phyloP scores from a whole-genome alignment of 2,797 vertebrate species.

The Hippoglossus hippoglossus region DNA sequence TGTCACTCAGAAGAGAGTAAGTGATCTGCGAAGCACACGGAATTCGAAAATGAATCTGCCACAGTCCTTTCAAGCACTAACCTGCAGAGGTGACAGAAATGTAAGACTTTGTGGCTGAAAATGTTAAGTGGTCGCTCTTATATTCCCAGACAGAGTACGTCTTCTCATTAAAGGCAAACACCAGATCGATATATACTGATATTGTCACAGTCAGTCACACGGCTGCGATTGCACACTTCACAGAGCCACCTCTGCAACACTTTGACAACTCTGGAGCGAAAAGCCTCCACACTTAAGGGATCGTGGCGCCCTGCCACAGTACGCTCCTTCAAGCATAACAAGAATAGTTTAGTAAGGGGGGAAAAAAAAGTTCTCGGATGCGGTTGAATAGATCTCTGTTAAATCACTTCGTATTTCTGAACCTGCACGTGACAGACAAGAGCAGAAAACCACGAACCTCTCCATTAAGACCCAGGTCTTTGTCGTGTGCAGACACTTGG shows the following conservation, averaged over 20 bases:
- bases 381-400: slow-evolving; percentile 19
- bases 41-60: slow-evolving; percentile 28
- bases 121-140: slow-evolving; percentile 37
- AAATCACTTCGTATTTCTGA: neutral
- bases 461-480: slow-evolving; percentile 90
- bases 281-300: slow-evolving; percentile 28
- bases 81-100: slow-evolving; percentile 25
- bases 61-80: slow-evolving; percentile 11
- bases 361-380: slow-evolving; percentile 29
- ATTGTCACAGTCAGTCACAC: slow-evolving; percentile 40
- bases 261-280: slow-evolving; percentile 43
- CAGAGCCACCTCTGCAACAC: slow-evolving; percentile 16
- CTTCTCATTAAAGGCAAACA: slow-evolving; percentile 33
- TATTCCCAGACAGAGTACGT: slow-evolving; percentile 17
- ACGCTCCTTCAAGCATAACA: slow-evolving; percentile 23
- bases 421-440: neutral
- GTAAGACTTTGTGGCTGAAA: slow-evolving; percentile 31
- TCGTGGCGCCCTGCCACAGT: slow-evolving; percentile 30
- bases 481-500: slow-evolving; percentile 90
- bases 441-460: slow-evolving; percentile 79
- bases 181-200: slow-evolving; percentile 42
- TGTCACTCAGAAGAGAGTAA: slow-evolving; percentile 90
- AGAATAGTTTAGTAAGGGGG: neutral
- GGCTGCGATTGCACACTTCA: slow-evolving; percentile 26
- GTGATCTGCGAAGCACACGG: slow-evolving; percentile 83